phyloP scores from a whole-genome alignment of 2,113 vertebrate species.

The Triplophysa rosa region DNA sequence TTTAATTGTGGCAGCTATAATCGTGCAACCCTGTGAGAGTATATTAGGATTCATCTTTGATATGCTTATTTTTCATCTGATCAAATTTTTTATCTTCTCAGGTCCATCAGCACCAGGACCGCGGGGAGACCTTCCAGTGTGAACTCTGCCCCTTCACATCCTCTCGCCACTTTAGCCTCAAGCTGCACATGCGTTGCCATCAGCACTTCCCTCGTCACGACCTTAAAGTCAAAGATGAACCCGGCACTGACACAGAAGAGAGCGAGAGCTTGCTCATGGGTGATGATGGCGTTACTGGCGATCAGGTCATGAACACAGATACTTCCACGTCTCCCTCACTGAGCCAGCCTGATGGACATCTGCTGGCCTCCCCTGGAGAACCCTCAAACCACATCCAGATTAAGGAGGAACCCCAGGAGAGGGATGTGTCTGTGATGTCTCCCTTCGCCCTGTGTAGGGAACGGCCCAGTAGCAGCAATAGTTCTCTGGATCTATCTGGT shows the following conservation, averaged over 20 bases:
- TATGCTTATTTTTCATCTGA: slow-evolving; percentile 1
- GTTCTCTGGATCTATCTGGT: slow-evolving; percentile 86
- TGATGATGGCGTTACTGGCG: slow-evolving; percentile 73
- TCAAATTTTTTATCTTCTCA: slow-evolving; percentile 59
- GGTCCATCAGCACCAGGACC: slow-evolving; percentile 99
- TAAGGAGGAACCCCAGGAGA: slow-evolving; percentile 96
- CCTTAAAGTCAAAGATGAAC: slow-evolving; percentile 97
- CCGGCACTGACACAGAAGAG: slow-evolving; percentile 89
- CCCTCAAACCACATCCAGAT: slow-evolving; percentile 82
- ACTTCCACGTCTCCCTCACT: slow-evolving; percentile 67
- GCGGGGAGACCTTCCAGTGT: slow-evolving; percentile 98
- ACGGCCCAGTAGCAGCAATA: slow-evolving; percentile 81
- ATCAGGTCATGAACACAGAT: slow-evolving; percentile 67
- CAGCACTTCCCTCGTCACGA: slow-evolving; percentile 97
- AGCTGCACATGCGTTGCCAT: slow-evolving; percentile 99
- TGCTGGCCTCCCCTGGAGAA: slow-evolving; percentile 74
- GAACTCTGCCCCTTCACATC: slow-evolving; percentile 99
- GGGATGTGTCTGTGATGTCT: slow-evolving; percentile 77
- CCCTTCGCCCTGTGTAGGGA: slow-evolving; percentile 85
- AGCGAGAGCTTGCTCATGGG: slow-evolving; percentile 83
- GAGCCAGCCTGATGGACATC: slow-evolving; percentile 65
- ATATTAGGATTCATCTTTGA: background rate
- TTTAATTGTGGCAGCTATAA: too few relatives aligned
- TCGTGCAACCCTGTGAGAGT: background rate
- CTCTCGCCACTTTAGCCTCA: slow-evolving; percentile 98